These are phyloP conservation scores for Bellardia pandia DNA, from an alignment of 2,888 invertebrate species.

Conservation along the genomic window DNA sequence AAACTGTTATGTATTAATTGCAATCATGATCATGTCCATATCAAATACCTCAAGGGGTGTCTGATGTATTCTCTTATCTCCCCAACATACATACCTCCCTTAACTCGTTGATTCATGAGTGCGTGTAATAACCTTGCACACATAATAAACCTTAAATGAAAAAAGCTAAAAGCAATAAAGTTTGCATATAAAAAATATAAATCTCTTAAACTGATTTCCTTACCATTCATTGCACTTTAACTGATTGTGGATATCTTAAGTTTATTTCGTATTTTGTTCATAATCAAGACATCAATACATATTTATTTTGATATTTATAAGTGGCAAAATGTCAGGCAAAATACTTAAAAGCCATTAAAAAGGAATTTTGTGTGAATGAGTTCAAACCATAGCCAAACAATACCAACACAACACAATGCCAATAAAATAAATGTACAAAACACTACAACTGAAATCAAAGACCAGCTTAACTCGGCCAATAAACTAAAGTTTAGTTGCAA, in stretches of 20 bases:
- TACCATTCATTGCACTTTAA: conserved; percentile 49
- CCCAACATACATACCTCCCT: not conserved
- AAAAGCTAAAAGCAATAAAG: not conserved
- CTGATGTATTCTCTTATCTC: conserved; percentile 50
- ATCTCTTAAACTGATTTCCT: conserved; percentile 52
- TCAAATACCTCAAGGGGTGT: conserved; percentile 32
- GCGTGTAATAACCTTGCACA: conserved; percentile 27
- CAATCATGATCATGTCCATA: conserved; percentile 33
- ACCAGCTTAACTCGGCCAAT: conserved; percentile 44
- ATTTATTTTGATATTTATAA: conserved; percentile 70
- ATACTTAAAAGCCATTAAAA: conserved; percentile 65
- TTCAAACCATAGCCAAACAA: not conserved
- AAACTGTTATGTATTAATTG: not conserved
- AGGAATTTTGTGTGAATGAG: conserved; percentile 56
- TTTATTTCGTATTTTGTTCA: conserved; percentile 13
- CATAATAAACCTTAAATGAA: conserved; percentile 12
- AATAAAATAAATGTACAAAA: not conserved
- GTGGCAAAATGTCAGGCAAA: conserved; percentile 63
- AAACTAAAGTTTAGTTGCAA: conserved; percentile 38
- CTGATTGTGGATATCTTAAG: conserved; percentile 39
- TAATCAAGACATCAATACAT: conserved; percentile 69
- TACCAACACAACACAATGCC: not conserved
- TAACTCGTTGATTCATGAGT: not conserved
- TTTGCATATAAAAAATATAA: conserved; percentile 54
- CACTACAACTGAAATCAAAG: not conserved